These are phyloP conservation scores for Labrus mixtus DNA, from an alignment of 2,113 vertebrate species.

Conservation along the genomic window DNA sequence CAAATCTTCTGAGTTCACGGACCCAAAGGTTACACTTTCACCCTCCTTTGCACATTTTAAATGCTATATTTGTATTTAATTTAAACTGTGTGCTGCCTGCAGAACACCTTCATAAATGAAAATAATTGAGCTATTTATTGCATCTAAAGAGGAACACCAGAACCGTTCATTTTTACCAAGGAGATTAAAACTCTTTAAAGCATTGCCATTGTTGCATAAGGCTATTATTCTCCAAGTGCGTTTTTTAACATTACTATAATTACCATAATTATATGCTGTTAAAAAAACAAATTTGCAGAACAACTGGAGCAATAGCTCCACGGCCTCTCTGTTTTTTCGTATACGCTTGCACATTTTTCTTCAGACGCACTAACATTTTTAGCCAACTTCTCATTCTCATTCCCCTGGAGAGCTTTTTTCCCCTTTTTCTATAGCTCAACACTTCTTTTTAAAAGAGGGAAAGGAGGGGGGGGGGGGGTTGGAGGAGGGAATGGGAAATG, in stretches of 20 bases:
- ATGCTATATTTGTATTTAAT: neutral
- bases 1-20: neutral
- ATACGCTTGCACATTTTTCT: constrained; percentile 49
- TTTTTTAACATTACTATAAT: constrained; percentile 69
- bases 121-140: constrained; percentile 42
- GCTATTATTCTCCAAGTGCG: constrained; percentile 56
- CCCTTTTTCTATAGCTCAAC: neutral
- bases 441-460: constrained; percentile 1
- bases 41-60: neutral
- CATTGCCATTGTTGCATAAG: constrained; percentile 63
- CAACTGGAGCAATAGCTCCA: constrained; percentile 45
- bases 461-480: neutral
- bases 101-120: constrained; percentile 26
- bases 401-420: constrained; percentile 50
- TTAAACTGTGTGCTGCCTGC: neutral
- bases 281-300: constrained; percentile 41
- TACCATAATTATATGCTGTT: constrained; percentile 68
- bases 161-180: constrained; percentile 66
- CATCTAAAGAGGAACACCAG: constrained; percentile 40
- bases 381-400: constrained; percentile 46
- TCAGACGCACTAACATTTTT: constrained; percentile 41
- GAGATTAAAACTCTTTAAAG: constrained; percentile 69
- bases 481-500: neutral
- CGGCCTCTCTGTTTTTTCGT: constrained; percentile 33
- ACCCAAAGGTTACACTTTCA: neutral